phyloP scores from a whole-genome alignment of 2,113 vertebrate species.

The Talpa occidentalis region DNA sequence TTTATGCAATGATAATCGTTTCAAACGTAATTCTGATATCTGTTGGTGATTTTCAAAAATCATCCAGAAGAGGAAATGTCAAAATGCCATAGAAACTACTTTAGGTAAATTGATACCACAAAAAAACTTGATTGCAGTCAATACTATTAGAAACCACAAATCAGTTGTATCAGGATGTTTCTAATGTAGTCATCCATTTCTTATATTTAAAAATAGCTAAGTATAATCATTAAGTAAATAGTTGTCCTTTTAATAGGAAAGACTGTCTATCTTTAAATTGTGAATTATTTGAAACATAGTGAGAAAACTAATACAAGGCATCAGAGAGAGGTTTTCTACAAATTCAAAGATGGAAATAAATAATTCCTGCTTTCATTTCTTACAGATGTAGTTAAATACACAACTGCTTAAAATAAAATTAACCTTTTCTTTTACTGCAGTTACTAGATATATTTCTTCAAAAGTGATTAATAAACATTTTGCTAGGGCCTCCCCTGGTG shows the following conservation, averaged over 20 bases:
- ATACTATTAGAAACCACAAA: background rate
- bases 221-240: background rate
- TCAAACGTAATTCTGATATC: conserved; percentile 1
- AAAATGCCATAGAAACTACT: background rate
- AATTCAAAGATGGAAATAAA: background rate
- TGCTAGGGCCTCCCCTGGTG: too few species aligned
- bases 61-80: background rate
- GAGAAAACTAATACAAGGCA: background rate
- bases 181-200: background rate
- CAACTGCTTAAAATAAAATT: background rate
- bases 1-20: background rate
- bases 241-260: background rate
- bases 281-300: background rate
- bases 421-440: background rate
- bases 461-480: background rate
- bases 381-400: background rate
- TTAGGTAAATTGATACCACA: background rate
- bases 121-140: background rate
- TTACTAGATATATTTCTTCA: background rate
- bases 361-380: background rate
- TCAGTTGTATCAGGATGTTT: background rate
- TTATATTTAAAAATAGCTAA: conserved; percentile 44
- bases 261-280: background rate
- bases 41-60: conserved; percentile 4
- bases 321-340: background rate